Conservation (phyloP, 2,113 vertebrate genomes). For the Embiotoca jacksoni region DNA sequence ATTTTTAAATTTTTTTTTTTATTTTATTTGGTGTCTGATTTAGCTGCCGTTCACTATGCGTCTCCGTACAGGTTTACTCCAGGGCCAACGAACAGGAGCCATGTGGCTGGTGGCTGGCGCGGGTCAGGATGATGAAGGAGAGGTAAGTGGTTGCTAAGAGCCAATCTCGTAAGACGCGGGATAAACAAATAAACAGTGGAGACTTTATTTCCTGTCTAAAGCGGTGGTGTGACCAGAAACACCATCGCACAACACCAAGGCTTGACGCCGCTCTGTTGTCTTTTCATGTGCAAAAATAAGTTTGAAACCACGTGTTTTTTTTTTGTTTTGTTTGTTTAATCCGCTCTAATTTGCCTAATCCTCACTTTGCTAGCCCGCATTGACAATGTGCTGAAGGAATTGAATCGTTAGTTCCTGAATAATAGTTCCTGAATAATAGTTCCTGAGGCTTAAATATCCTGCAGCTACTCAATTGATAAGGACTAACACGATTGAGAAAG, state of each 20-base stretch:
- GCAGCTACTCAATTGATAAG: background rate
- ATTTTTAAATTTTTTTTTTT: no score
- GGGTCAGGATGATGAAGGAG: constrained; percentile 95
- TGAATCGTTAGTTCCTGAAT: no score
- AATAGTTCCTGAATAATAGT: no score
- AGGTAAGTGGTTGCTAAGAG: constrained; percentile 82
- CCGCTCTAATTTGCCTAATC: background rate
- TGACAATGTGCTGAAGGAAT: background rate
- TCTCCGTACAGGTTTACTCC: constrained; percentile 88
- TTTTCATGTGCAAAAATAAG: background rate
- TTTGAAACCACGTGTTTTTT: background rate
- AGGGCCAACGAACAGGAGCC: constrained; percentile 93
- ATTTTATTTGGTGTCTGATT: background rate
- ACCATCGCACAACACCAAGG: no score
- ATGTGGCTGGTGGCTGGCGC: constrained; percentile 94
- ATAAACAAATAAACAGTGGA: background rate
- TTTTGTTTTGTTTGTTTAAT: background rate
- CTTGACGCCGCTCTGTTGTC: no score
- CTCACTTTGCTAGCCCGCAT: background rate
- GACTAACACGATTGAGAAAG: background rate
- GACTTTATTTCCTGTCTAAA: background rate
- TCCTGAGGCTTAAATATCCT: background rate
- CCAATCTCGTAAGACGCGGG: background rate
- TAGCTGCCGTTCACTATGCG: background rate
- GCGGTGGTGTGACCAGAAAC: background rate